Evolutionary conservation across 1,140 invertebrate genomes (phyloP).

Genomic region (Colletes latitarsis): DNA sequence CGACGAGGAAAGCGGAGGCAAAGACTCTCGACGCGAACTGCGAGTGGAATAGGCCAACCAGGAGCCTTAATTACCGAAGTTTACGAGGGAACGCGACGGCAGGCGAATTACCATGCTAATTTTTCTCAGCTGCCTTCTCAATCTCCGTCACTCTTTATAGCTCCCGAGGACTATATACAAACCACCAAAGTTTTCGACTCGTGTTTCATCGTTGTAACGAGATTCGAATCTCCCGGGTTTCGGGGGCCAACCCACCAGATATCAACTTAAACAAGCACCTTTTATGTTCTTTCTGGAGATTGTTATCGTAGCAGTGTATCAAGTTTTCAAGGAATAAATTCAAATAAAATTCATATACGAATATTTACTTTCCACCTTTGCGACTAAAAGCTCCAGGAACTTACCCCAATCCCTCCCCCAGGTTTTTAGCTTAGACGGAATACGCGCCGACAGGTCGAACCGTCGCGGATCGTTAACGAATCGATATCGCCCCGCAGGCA

Average conservation of each 20-base stretch:
- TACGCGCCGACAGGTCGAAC: not conserved
- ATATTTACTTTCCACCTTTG: too few relatives aligned
- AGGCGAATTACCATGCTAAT: slow-evolving; percentile 76
- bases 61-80: slow-evolving; percentile 74
- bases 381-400: too few relatives aligned
- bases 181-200: slow-evolving; percentile 33
- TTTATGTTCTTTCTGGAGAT: not conserved
- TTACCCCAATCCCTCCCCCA: too few relatives aligned
- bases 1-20: not conserved
- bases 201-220: slow-evolving; percentile 38
- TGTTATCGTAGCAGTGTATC: too few relatives aligned
- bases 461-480: not conserved
- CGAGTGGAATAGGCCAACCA: slow-evolving; percentile 34
- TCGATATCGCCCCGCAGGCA: not conserved
- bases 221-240: slow-evolving; percentile 10
- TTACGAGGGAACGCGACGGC: slow-evolving; percentile 66
- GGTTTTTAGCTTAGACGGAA: too few relatives aligned
- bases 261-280: slow-evolving; percentile 4
- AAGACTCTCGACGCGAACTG: slow-evolving; percentile 19
- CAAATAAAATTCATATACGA: too few relatives aligned
- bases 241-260: not conserved
- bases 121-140: slow-evolving; percentile 52
- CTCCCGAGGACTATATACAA: slow-evolving; percentile 55
- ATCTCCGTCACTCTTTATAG: slow-evolving; percentile 54
- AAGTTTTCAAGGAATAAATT: too few relatives aligned